Base-by-base conservation (phyloP, 1,140 invertebrate species). In the Leptinotarsa texana region DNA sequence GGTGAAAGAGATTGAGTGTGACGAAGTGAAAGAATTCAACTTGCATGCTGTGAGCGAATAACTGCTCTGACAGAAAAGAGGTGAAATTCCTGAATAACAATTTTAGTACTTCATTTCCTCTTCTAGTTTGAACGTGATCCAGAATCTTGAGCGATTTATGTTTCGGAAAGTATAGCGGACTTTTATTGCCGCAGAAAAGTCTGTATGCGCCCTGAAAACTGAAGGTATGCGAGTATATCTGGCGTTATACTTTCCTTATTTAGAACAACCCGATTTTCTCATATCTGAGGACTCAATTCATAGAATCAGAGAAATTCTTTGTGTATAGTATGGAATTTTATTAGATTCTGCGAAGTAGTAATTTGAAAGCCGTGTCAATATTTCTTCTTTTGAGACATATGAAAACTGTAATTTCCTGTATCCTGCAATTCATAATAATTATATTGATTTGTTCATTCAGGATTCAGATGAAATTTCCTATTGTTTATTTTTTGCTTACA, bases 101-200 rank as follows among this genome's bases (percentile, higher is more conserved):
- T 65, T 65, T 65, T 15, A 65, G 63, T 65, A 65, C 63, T 65
- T 33, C 21, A 65, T 65, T 65, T 65, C 0, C 17, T 65, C 24
- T 65, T 65, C 63, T 33, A 65, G 21, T 24, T 33, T 65, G 22
- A 27, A 65, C 63, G 63, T 65, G 63, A 13, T 21, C 21, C 63
- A 21, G 4, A 65, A 65, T 18, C 17, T 65, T 65, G 63, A 65
- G 63, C 63, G 63, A 65, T 65, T 65, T 22, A 65, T 65, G 63
- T 65, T 13, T 22, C 63, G 63, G 22, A 65, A 65, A 21, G 17
- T 18, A 22, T 21, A 65, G 17, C 17, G 27, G 63, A 65, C 63
- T 65, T 21, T 27, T 65, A 65, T 65, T 65, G 63, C 63, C 21
- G 21, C 63, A 15, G 63, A 22, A 65, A 65, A 65, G 63, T 65